Evolutionary conservation across 2,797 vertebrate species (phyloP), one percentile per base, ranked within the genome.

Genomic region (Lithobates pipiens): DNA sequence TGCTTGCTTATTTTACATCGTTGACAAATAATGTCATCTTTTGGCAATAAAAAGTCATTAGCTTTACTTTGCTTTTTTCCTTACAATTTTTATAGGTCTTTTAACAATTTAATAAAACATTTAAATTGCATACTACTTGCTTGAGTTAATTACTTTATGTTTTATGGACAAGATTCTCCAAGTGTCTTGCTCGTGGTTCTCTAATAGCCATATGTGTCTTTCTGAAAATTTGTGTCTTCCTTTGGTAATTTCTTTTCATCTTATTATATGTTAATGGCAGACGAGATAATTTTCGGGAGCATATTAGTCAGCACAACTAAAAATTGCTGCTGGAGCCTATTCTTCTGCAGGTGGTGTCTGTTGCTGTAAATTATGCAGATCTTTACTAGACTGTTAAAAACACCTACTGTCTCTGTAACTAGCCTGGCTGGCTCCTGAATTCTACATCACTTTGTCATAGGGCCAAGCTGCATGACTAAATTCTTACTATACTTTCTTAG

Each of bases 1-100:
- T 94, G 92, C 93, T 89, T 85, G 88, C 92, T 94, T 94, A 93
- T 89, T 88, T 93, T 93, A 94, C 61, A 95, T 94, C 93, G 91
- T 91, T 88, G 88, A 88, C 91, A 91, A 90, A 91, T 80, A 87
- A 63, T 87, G 86, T 87, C 86, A 87, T 74, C 85, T 46, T 86
- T 75, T 69, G 63, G 76, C 81, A 80, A 83, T 87, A 57, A 83
- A 77, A 68, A 82, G 36, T 29, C 15, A 57, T 78, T 78, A 74
- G 18, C 44, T 79, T 83, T 75, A 68, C 61, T 50, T 42, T 42
- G 25, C 42, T 67, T 75, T 57, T 39, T 77, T 68, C 32, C 67
- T 50, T 42, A 61, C 11, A 72, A 36, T 79, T 87, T 71, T 72
- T 82, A 83, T 83, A 54, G 18, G 68, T 32, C 63, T 76, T 78